phyloP scores from a whole-genome alignment of 2,888 invertebrate species.

The Lutraria lutraria region DNA sequence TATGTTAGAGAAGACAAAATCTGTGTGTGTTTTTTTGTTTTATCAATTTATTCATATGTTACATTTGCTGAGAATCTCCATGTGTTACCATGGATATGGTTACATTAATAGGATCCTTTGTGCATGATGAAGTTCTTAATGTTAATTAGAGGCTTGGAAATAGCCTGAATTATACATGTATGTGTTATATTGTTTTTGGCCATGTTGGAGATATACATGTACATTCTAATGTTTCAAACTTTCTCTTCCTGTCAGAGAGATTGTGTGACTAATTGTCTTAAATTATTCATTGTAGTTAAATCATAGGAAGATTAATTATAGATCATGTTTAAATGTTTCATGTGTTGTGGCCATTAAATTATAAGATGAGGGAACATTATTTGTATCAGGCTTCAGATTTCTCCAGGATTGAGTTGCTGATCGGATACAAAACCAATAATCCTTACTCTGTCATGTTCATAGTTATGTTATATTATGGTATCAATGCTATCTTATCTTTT shows the following conservation, averaged over 20 bases:
- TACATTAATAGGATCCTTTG: no score
- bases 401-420: background rate
- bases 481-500: background rate
- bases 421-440: background rate
- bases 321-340: conserved; percentile 1
- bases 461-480: background rate
- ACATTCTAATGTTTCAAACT: background rate
- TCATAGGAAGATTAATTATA: background rate
- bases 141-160: no score
- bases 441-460: background rate
- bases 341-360: background rate
- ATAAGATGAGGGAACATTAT: background rate
- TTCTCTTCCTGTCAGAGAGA: background rate
- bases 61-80: no score
- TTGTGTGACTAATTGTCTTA: background rate
- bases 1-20: no score
- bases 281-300: background rate
- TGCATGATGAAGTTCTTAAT: no score
- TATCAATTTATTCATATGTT: no score
- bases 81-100: no score
- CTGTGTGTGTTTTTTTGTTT: no score
- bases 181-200: no score
- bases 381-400: background rate
- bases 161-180: no score
- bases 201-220: background rate